Evolutionary conservation across 2,797 vertebrate genomes (phyloP).

Genomic region (Xenops minutus): DNA sequence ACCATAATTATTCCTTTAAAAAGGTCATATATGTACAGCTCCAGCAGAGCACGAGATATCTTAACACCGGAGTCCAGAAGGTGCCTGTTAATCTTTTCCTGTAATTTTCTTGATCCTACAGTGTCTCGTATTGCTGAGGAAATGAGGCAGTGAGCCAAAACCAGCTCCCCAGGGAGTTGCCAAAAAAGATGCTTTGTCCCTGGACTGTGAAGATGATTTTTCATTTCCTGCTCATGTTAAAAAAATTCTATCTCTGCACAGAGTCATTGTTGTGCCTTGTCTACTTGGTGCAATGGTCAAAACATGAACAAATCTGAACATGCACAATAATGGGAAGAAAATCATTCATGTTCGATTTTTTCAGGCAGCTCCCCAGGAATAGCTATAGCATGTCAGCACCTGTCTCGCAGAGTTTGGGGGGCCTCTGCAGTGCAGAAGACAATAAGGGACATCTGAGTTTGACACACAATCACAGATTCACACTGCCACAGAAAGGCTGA

Average conservation of each 20-base stretch:
- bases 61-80: slow-evolving; percentile 35
- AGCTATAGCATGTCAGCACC: background rate
- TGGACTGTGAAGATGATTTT: background rate
- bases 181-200: slow-evolving; percentile 16
- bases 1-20: background rate
- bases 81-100: slow-evolving; percentile 59
- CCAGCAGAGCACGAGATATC: background rate
- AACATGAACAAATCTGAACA: background rate
- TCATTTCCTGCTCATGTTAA: background rate
- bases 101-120: slow-evolving; percentile 46
- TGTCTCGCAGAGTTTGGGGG: background rate
- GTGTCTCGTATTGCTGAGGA: slow-evolving; percentile 24
- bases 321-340: background rate
- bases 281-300: background rate
- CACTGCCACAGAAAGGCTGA: background rate
- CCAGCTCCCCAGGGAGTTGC: background rate
- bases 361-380: background rate
- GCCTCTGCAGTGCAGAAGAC: background rate
- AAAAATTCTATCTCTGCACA: background rate
- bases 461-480: background rate
- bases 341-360: background rate
- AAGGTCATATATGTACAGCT: background rate
- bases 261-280: background rate
- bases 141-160: slow-evolving; percentile 33
- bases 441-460: background rate